Base-by-base conservation (phyloP, 2,797 vertebrate genomes). In the Xenopus petersii region DNA sequence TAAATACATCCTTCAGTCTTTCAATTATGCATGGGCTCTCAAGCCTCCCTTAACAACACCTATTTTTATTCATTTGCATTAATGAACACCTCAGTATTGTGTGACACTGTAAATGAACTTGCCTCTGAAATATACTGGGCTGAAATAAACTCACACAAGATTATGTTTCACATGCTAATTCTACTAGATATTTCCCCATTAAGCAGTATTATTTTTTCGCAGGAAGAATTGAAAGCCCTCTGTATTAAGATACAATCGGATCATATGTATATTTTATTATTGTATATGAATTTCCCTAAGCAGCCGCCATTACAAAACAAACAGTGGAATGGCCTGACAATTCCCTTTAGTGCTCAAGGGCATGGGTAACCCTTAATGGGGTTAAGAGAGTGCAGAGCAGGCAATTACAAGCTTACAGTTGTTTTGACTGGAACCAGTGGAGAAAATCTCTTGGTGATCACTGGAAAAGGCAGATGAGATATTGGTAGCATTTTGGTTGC, bases 1-100 rank as follows among this genome's bases (percentile, higher is more conserved):
- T 79, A 79, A 74, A 79, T 74, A 79, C 62, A 70, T 70, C 71
- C 62, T 79, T 70, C 67, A 74, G 61, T 68, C 71, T 74, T 79
- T 79, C 67, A 74, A 70, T 79, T 79, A 79, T 79, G 67, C 61
- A 66, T 70, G 65, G 67, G 56, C 65, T 61, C 64, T 74, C 71
- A 70, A 70, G 55, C 55, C 33, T 64, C 71, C 77, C 71, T 61
- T 74, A 74, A 79, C 77, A 70, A 79, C 62, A 79, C 71, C 62
- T 74, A 70, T 79, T 79, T 79, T 79, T 74, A 79, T 79, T 79
- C 77, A 70, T 79, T 74, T 64, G 67, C 62, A 70, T 79, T 65
- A 74, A 79, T 74, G 71, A 55, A 79, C 74, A 70, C 54, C 59
- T 58, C 21, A 51, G 58, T 61, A 74, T 17, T 60, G 62, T 74